Conservation (phyloP, 2,113 vertebrate species). For the Toxotes chatareus region DNA sequence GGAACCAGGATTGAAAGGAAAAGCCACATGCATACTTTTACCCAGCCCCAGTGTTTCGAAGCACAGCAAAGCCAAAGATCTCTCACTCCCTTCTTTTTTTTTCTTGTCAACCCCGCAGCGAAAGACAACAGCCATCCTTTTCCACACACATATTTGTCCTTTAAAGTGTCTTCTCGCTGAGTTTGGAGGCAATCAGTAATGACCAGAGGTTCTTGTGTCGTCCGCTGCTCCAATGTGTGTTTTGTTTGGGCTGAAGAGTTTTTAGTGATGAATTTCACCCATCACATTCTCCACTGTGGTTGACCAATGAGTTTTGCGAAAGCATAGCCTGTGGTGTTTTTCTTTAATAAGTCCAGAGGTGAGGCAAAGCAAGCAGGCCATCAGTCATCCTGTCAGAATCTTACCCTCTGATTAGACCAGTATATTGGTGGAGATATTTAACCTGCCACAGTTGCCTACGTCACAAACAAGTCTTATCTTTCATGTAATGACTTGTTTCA, state of each 20-base stretch:
- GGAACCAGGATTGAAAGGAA: slow-evolving; percentile 17
- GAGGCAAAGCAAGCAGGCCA: slow-evolving; percentile 73
- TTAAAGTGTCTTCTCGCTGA: slow-evolving; percentile 49
- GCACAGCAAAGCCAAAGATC: slow-evolving; percentile 53
- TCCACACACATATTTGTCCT: slow-evolving; percentile 39
- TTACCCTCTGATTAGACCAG: slow-evolving; percentile 67
- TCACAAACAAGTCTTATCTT: slow-evolving; percentile 38
- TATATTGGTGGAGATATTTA: slow-evolving; percentile 66
- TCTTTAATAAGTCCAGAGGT: slow-evolving; percentile 83
- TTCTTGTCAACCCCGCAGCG: slow-evolving; percentile 53
- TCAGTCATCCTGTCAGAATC: slow-evolving; percentile 78
- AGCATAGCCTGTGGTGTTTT: slow-evolving; percentile 75
- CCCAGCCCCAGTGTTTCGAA: slow-evolving; percentile 48
- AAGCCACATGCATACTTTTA: slow-evolving; percentile 17
- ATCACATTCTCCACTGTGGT: slow-evolving; percentile 64
- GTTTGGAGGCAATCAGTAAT: slow-evolving; percentile 64
- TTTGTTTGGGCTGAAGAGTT: slow-evolving; percentile 66
- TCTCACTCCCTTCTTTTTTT: slow-evolving; percentile 20
- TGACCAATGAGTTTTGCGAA: slow-evolving; percentile 74
- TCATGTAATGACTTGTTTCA: slow-evolving; percentile 29
- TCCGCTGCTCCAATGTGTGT: slow-evolving; percentile 57
- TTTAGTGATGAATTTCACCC: slow-evolving; percentile 78
- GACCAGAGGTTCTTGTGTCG: slow-evolving; percentile 58
- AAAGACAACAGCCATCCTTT: slow-evolving; percentile 65
- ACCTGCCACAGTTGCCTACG: slow-evolving; percentile 46